These are phyloP conservation scores for Darwinula stevensoni DNA, from an alignment of 2,888 invertebrate genomes.

Conservation along the genomic window DNA sequence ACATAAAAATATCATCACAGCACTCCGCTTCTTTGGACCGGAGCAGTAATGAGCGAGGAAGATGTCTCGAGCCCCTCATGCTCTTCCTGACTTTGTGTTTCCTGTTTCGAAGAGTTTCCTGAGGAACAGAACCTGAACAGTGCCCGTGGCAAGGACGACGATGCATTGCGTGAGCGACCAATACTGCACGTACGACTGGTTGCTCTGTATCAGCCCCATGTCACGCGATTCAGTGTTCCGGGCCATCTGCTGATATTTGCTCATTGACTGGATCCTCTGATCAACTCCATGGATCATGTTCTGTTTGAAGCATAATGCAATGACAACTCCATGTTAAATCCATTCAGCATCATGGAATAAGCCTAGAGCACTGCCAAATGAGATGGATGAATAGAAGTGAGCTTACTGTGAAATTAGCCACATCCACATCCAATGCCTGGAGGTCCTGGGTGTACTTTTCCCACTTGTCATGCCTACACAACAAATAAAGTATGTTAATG, in stretches of 20 bases:
- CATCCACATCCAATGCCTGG: conserved; percentile 53
- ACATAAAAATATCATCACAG: too few relatives aligned
- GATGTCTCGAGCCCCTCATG: conserved; percentile 88
- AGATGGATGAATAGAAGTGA: conserved; percentile 4
- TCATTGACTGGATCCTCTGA: conserved; percentile 21
- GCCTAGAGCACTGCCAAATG: too few relatives aligned
- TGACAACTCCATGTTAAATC: too few relatives aligned
- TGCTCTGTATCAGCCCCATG: conserved; percentile 43
- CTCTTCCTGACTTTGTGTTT: conserved; percentile 41
- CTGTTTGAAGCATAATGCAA: too few relatives aligned
- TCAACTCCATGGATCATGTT: conserved; percentile 10
- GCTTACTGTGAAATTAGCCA: conserved; percentile 65
- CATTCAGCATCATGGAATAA: too few relatives aligned
- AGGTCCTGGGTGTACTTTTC: conserved; percentile 66
- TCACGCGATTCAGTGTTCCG: conserved; percentile 51
- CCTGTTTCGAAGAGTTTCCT: conserved; percentile 54
- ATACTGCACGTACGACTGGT: conserved; percentile 53
- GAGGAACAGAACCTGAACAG: conserved; percentile 58
- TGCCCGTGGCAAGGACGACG: conserved; percentile 45
- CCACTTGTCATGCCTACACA: conserved; percentile 63
- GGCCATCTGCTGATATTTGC: conserved; percentile 50
- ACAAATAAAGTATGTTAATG: too few relatives aligned
- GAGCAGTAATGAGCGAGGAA: too few relatives aligned
- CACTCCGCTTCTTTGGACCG: too few relatives aligned
- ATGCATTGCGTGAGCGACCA: conserved; percentile 67